phyloP scores from a whole-genome alignment of 2,888 invertebrate genomes.

The Phragmatobia fuliginosa region DNA sequence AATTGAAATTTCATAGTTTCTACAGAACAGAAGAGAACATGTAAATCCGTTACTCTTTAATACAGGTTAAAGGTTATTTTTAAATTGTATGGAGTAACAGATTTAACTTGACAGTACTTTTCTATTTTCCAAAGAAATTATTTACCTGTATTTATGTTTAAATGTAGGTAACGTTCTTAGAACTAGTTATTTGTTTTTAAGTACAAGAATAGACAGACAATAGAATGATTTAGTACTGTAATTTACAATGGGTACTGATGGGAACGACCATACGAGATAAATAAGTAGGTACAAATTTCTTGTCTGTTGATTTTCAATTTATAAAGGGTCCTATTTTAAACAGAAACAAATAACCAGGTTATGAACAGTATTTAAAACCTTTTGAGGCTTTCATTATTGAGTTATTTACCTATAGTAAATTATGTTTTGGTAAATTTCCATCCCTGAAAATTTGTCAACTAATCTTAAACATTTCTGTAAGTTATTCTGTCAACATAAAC shows the following conservation, averaged over 20 bases:
- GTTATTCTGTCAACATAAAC: slow-evolving; percentile 74
- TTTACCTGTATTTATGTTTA: background rate
- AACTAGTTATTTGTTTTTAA: background rate
- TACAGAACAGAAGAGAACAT: background rate
- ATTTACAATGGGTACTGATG: no score
- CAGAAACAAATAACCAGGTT: background rate
- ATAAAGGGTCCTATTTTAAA: background rate
- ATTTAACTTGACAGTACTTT: background rate
- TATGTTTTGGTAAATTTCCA: slow-evolving; percentile 1
- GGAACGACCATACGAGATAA: no score
- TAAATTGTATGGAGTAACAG: no score
- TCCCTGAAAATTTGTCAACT: slow-evolving; percentile 39
- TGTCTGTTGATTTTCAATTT: no score
- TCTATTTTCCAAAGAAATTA: background rate
- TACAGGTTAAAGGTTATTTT: no score
- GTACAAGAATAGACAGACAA: no score
- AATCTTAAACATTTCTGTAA: slow-evolving; percentile 64
- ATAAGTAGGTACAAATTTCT: no score
- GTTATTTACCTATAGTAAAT: background rate
- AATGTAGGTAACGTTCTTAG: background rate
- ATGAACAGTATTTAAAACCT: background rate
- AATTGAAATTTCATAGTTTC: background rate
- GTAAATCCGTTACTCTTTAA: no score
- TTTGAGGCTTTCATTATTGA: background rate
- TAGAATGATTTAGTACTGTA: no score